Evolutionary conservation across 2,113 vertebrate species (phyloP).

Genomic region (Myodes glareolus): DNA sequence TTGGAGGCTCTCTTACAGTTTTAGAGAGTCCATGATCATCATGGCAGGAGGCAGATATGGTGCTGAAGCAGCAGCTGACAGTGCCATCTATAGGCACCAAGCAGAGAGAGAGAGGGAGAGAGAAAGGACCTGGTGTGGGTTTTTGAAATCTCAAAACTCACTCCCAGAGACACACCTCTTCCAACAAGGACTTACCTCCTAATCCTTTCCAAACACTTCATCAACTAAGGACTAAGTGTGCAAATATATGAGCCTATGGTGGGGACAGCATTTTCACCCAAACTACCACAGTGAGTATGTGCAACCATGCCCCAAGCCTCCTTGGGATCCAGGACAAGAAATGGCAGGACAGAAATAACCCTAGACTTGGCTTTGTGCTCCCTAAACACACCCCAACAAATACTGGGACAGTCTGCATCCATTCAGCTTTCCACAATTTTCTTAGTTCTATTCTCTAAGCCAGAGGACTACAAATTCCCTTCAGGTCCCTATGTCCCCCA

Average conservation of each 20-base stretch:
- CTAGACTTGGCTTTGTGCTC: background rate
- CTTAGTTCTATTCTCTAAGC: background rate
- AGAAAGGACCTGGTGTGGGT: background rate
- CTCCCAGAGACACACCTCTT: background rate
- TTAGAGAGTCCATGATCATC: background rate
- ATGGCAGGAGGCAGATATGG: background rate
- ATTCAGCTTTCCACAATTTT: background rate
- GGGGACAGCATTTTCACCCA: background rate
- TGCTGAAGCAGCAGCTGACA: background rate
- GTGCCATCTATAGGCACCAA: background rate
- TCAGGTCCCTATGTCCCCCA: too few species aligned
- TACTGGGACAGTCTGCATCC: background rate
- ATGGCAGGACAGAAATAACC: background rate
- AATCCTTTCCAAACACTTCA: background rate
- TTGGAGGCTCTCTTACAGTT: background rate
- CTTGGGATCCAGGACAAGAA: background rate
- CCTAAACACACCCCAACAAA: background rate
- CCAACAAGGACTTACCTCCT: background rate
- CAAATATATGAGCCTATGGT: background rate
- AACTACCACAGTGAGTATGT: background rate
- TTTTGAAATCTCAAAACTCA: background rate
- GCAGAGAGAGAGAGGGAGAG: background rate
- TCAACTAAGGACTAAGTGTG: background rate
- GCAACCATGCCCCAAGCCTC: background rate
- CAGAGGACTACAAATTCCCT: background rate